phyloP scores from a whole-genome alignment of 2,888 invertebrate genomes.

The Tetropium fuscum region DNA sequence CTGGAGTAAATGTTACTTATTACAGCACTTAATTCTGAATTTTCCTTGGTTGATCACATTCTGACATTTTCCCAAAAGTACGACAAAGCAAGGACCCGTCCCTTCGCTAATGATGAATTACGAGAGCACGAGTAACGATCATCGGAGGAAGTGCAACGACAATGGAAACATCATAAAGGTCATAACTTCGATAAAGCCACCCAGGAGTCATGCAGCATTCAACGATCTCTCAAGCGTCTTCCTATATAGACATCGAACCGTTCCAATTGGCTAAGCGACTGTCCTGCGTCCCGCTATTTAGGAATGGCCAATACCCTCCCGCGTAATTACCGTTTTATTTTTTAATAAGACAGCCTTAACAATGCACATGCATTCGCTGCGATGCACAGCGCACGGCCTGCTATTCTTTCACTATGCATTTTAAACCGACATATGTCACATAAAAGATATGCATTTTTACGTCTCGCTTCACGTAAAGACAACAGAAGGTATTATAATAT shows the following conservation, averaged over 20 bases:
- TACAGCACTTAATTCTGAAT: no score
- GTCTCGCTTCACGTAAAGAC: conserved; percentile 42
- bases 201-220: conserved; percentile 58
- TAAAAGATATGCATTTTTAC: conserved; percentile 46
- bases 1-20: no score
- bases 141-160: conserved; percentile 34
- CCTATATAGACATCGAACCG: conserved; percentile 29
- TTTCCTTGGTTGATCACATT: no score
- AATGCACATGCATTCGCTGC: conserved; percentile 44
- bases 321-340: conserved; percentile 55
- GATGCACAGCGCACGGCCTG: conserved; percentile 49
- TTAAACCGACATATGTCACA: conserved; percentile 48
- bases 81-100: no score
- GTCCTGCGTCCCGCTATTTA: conserved; percentile 26
- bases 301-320: conserved; percentile 50
- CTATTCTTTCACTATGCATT: conserved; percentile 44
- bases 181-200: conserved; percentile 56
- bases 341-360: conserved; percentile 54
- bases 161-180: conserved; percentile 43
- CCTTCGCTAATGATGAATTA: conserved; percentile 37
- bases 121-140: conserved; percentile 30
- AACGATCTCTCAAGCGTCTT: conserved; percentile 54
- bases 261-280: conserved; percentile 42
- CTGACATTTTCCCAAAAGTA: no score
- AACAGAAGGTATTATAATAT: conserved; percentile 35